These are phyloP conservation scores for Theristicus caerulescens DNA, from an alignment of 2,113 vertebrate genomes.

Conservation along the genomic window DNA sequence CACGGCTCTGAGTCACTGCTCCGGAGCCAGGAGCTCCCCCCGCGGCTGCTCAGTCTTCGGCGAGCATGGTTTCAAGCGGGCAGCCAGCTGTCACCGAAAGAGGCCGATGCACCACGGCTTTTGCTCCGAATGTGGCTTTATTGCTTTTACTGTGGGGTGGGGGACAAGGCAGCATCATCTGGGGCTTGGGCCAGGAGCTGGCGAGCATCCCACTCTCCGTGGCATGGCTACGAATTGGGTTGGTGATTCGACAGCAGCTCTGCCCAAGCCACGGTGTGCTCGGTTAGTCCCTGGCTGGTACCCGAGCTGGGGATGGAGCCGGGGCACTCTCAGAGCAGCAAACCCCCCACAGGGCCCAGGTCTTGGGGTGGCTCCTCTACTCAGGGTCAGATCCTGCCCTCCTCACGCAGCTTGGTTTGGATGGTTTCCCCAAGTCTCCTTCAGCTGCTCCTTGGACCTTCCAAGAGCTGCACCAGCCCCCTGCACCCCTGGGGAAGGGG, in stretches of 20 bases:
- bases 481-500: background rate
- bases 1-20: background rate
- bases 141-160: background rate
- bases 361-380: background rate
- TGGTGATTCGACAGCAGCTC: background rate
- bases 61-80: rapidly evolving
- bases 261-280: rapidly evolving
- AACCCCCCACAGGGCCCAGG: rapidly evolving
- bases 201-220: rapidly evolving
- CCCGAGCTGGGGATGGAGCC: background rate
- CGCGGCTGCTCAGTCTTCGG: rapidly evolving
- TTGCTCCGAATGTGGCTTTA: background rate
- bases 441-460: background rate
- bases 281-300: background rate
- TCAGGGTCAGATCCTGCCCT: background rate
- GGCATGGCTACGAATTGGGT: rapidly evolving
- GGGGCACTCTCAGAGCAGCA: background rate
- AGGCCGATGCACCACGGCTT: rapidly evolving
- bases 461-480: background rate
- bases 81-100: background rate
- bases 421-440: background rate
- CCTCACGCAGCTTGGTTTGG: background rate
- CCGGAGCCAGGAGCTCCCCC: background rate
- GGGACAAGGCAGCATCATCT: background rate
- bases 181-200: background rate